Evolutionary conservation across 1,140 invertebrate genomes (phyloP), one percentile per base, ranked within the genome.

Genomic region (Caenorhabditis tropicalis): DNA sequence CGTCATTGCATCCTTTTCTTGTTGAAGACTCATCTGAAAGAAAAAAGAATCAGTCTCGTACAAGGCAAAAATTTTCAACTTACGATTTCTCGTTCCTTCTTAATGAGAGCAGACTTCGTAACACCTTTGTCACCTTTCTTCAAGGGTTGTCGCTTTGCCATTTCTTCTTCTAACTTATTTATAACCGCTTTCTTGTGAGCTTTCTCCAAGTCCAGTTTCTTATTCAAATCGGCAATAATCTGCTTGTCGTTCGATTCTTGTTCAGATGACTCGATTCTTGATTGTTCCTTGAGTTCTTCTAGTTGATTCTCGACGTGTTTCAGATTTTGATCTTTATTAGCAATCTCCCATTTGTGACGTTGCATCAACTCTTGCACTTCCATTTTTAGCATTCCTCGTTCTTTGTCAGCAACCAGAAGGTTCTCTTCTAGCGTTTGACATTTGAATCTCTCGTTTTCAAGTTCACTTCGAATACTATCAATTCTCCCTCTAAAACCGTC

Each of bases 151-250:
- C 81, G 16, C 21, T 81, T 80, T 7, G 74, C 74, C 83, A 85
- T 81, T 19, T 80, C 79, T 36, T 85, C 83, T 65, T 85, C 83
- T 21, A 85, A 53, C 43, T 85, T 85, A n/a, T 58, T 79, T 31
- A 85, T 80, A 3, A 80, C 70, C 1, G 51, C 79, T 33, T 80
- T 56, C 70, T 85, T 80, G 16, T 81, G 70, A 3, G 36, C 33
- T 65, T 60, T 43, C 39, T 58, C 58, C 21, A 49, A n/a, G 0
- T 65, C 82, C 60, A 82, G 29, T 21, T 84, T 84, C 21, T 70
- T 84, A 24, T 29, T 36, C 24, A 48, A 43, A 83, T 48, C 56
- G 43, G 39, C 82, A 21, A 82, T 56, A 12, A 27, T 49, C 21
- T 51, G 16, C 21, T 60, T 82, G 27, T 82, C 53, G 19, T 82